A percentile compares a stretch with the other conserved stretches of the same genome.
phyloP scores from a whole-genome alignment of 2,888 invertebrate genomes.

The Hemicrepidius hirtus region DNA sequence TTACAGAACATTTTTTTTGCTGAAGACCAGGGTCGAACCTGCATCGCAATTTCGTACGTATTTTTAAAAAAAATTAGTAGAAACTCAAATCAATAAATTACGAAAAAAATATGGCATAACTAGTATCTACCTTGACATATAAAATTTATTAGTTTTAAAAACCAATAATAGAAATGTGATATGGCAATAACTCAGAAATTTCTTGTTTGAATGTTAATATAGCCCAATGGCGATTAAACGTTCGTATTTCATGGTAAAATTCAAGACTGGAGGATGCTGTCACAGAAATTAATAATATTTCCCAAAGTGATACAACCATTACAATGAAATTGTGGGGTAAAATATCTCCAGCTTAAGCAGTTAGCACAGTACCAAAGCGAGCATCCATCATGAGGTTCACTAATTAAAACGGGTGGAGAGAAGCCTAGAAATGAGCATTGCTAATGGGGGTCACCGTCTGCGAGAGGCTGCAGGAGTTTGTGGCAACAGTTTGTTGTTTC shows the following conservation, averaged over 20 bases:
- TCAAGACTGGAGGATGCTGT: not conserved
- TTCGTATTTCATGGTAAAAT: not conserved
- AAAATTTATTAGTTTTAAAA: too few species aligned
- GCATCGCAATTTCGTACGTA: too few species aligned
- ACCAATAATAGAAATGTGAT: too few species aligned
- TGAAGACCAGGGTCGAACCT: too few species aligned
- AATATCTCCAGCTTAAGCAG: conserved; percentile 41
- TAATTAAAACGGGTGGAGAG: conserved; percentile 48
- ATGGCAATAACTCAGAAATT: too few species aligned
- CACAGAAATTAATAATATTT: conserved; percentile 39
- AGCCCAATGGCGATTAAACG: too few species aligned
- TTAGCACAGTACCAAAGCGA: conserved; percentile 38
- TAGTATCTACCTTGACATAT: too few species aligned
- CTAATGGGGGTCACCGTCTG: conserved; percentile 48
- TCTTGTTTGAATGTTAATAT: too few species aligned
- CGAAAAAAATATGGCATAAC: too few species aligned
- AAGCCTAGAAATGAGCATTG: conserved; percentile 46
- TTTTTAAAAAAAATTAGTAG: too few species aligned
- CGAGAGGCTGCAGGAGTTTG: conserved; percentile 42
- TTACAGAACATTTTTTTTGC: too few species aligned
- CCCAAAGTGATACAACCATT: conserved; percentile 41
- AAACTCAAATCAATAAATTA: too few species aligned
- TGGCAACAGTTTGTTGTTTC: conserved; percentile 53
- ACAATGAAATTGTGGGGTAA: conserved; percentile 46
- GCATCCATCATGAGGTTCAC: conserved; percentile 46